Conservation (phyloP, 2,888 invertebrate species). For the Cryptophagus acutangulus region DNA sequence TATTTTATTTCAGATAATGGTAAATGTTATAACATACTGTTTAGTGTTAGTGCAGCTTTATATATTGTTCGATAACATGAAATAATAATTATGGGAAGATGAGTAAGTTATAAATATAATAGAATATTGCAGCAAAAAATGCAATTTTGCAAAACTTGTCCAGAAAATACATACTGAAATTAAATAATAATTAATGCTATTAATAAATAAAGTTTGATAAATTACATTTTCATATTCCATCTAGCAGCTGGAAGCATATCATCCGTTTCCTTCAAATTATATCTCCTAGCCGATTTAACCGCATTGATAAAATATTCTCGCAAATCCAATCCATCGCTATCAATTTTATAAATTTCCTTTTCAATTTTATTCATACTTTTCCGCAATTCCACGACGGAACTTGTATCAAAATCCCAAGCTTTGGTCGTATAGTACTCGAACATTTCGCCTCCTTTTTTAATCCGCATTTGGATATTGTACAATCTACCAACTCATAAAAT, state of each 20-base stretch:
- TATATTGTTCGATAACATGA: too few species aligned
- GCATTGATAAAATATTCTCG: slow-evolving; percentile 76
- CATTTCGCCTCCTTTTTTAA: slow-evolving; percentile 79
- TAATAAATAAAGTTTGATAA: slow-evolving; percentile 17
- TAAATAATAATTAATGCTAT: slow-evolving; percentile 31
- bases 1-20: too few species aligned
- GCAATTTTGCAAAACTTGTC: slow-evolving; percentile 68
- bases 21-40: too few species aligned
- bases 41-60: too few species aligned
- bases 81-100: too few species aligned
- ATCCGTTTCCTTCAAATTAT: slow-evolving; percentile 76
- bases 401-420: slow-evolving; percentile 81
- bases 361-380: slow-evolving; percentile 63
- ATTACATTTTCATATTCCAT: slow-evolving; percentile 75
- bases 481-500: slow-evolving; percentile 60
- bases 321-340: slow-evolving; percentile 71
- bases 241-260: slow-evolving; percentile 74
- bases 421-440: slow-evolving; percentile 89
- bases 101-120: too few species aligned
- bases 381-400: slow-evolving; percentile 55
- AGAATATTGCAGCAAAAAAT: too few species aligned
- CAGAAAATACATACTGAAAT: slow-evolving; percentile 83
- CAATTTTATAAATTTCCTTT: slow-evolving; percentile 61
- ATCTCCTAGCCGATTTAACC: slow-evolving; percentile 72
- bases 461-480: slow-evolving; percentile 74